Percentiles rank a stretch among this genome's conserved stretches.
phyloP scores from a whole-genome alignment of 2,797 vertebrate species.

The Aulostomus chinensis region DNA sequence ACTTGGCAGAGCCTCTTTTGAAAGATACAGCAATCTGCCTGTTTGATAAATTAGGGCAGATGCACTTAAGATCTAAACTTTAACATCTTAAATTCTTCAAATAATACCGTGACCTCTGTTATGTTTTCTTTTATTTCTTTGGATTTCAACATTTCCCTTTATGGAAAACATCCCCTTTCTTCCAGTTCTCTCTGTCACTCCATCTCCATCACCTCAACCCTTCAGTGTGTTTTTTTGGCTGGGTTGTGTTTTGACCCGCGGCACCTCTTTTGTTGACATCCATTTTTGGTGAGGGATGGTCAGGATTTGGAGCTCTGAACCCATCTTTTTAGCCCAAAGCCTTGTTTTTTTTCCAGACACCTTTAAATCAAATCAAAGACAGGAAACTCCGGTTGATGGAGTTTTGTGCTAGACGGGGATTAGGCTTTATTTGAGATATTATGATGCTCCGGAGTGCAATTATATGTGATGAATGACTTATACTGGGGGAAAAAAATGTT shows the following conservation, averaged over 20 bases:
- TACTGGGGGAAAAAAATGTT: too few species aligned
- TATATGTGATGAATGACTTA: too few species aligned
- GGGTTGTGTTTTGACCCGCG: background rate
- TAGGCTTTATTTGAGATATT: too few species aligned
- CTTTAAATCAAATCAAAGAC: slow-evolving; percentile 8
- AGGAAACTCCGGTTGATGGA: background rate
- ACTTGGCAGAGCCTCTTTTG: slow-evolving; percentile 25
- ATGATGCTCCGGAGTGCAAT: too few species aligned
- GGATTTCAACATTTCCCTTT: slow-evolving; percentile 15
- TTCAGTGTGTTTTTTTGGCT: slow-evolving; percentile 13
- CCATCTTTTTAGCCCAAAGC: slow-evolving; percentile 2
- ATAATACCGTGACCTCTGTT: background rate
- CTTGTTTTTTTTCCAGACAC: background rate
- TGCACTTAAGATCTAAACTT: slow-evolving; percentile 11
- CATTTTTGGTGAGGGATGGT: slow-evolving; percentile 6
- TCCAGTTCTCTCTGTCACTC: slow-evolving; percentile 9
- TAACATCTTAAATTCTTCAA: slow-evolving; percentile 22
- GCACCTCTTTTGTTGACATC: slow-evolving; percentile 4
- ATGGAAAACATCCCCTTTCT: background rate
- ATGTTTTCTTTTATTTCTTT: slow-evolving; percentile 1
- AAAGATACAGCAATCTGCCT: slow-evolving; percentile 1
- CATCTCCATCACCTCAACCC: slow-evolving; percentile 27
- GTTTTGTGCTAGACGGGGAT: too few species aligned
- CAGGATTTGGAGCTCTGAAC: background rate
- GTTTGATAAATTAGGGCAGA: slow-evolving; percentile 25